Base-by-base conservation (phyloP, 2,797 vertebrate genomes). In the Anniella stebbinsi region DNA sequence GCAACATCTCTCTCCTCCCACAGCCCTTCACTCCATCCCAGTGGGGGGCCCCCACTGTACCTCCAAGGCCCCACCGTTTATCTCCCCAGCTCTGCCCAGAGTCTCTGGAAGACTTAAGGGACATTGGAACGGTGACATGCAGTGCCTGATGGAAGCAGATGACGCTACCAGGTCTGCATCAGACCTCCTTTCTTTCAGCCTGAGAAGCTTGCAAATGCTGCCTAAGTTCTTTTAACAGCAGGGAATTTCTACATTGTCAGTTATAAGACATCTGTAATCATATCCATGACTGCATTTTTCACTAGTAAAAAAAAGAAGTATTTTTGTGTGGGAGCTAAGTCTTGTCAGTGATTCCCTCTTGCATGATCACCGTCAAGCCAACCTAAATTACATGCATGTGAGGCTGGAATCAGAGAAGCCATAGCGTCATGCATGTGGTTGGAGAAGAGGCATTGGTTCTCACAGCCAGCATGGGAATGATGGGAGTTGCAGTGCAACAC, bases 181-280 rank as follows among this genome's bases (percentile, higher is more conserved):
- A 84, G 82, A 84, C 23, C 80, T 82, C 6, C 36, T 28, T 23
- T 67, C 4, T 9, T 48, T 11, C 63, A 48, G 28, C 1, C 15
- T 18, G 30, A 82, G 60, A 48, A 11, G 2, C 0, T 80, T 87
- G 76, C 60, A 69, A 87, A 80, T 66, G 83, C 2, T 0, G 0
- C 23, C 80, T 89, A 63, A 15, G 48, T 38, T 66, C 63, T 93
- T 90, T 69, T 84, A 90, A 89, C 69, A 90, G 48, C 83, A 91
- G 73, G 12, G 3, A 63, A 86, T 87, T 93, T 85, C 87, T 78
- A 1, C 41, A 73, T 69, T 60, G 93, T 92, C 91, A 93, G 84
- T 60, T 78, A 72, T 17, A 84, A 80, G 82, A 84, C 78, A 83
- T 92, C 76, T 94, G 94, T 81, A 93, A 86, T 85, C 90, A 93